Evolutionary conservation across 64 coral and sea anemone species (phyloP).

Genomic region (Montipora capricornis): DNA sequence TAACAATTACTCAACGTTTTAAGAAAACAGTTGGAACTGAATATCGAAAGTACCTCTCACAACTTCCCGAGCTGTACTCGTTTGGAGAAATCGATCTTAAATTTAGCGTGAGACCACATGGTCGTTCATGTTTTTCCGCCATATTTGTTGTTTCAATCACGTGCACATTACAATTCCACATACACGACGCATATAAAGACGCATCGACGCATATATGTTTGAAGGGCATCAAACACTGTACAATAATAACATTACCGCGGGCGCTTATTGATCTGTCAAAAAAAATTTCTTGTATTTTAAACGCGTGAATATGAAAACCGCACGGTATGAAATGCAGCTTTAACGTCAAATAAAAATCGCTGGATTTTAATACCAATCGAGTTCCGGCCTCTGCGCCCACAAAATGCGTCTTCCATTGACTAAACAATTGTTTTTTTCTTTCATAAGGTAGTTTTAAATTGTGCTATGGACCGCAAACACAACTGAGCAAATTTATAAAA

Average conservation of each 20-base stretch:
- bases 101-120: conserved; percentile 33
- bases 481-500: conserved; percentile 41
- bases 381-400: conserved; percentile 17
- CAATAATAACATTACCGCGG: conserved; percentile 15
- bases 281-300: not conserved
- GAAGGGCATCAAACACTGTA: not conserved
- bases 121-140: conserved; percentile 54
- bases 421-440: conserved; percentile 27
- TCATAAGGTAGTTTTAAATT: conserved; percentile 31
- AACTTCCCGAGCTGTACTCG: conserved; percentile 74
- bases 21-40: not conserved
- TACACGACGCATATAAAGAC: too few relatives aligned
- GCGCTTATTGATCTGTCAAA: conserved; percentile 1
- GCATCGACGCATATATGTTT: too few relatives aligned
- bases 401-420: conserved; percentile 10
- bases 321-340: too few relatives aligned
- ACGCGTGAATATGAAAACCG: not conserved
- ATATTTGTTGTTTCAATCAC: conserved; percentile 39
- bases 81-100: conserved; percentile 66
- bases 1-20: not conserved
- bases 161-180: not conserved
- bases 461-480: conserved; percentile 35
- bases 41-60: conserved; percentile 41
- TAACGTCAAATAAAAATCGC: not conserved
- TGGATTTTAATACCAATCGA: too few relatives aligned